Evolutionary conservation across 92 coral and sea anemone species (phyloP).

Genomic region (Palythoa grandiflora): DNA sequence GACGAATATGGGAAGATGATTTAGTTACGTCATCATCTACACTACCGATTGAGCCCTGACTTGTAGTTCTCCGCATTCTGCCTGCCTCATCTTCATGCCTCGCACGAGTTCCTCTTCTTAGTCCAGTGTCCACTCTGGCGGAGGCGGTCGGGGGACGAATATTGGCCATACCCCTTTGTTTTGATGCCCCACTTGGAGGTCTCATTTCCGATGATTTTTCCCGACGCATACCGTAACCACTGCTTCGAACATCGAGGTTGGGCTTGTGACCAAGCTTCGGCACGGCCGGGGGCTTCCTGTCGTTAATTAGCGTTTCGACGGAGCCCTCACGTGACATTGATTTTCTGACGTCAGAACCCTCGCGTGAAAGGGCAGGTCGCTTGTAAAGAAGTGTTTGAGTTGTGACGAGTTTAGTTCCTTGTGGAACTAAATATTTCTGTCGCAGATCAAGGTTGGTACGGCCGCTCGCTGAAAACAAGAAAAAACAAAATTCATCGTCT

Average conservation of each 20-base stretch:
- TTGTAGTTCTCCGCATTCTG: conserved; percentile 59
- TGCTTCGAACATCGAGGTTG: conserved; percentile 74
- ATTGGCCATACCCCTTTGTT: conserved; percentile 74
- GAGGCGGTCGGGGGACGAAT: conserved; percentile 63
- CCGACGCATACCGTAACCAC: conserved; percentile 86
- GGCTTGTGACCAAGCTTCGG: conserved; percentile 84
- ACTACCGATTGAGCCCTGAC: conserved; percentile 85
- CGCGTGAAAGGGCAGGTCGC: conserved; percentile 80
- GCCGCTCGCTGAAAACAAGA: conserved; percentile 81
- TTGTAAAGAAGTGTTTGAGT: conserved; percentile 72
- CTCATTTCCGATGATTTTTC: conserved; percentile 75
- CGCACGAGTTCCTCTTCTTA: conserved; percentile 55
- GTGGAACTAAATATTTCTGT: conserved; percentile 67
- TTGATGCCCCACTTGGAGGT: conserved; percentile 57
- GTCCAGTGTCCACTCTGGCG: conserved; percentile 54
- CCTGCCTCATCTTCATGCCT: conserved; percentile 56
- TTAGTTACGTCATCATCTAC: conserved; percentile 14
- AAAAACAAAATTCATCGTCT: not conserved
- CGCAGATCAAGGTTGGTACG: conserved; percentile 90
- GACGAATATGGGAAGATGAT: conserved; percentile 10
- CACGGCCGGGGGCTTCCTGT: conserved; percentile 58
- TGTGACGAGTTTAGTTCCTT: conserved; percentile 63
- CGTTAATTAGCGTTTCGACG: conserved; percentile 57
- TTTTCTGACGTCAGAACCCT: conserved; percentile 78
- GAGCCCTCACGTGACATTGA: conserved; percentile 78